These are phyloP conservation scores for Orius insidiosus DNA, from an alignment of 1,140 invertebrate species.

Conservation along the genomic window DNA sequence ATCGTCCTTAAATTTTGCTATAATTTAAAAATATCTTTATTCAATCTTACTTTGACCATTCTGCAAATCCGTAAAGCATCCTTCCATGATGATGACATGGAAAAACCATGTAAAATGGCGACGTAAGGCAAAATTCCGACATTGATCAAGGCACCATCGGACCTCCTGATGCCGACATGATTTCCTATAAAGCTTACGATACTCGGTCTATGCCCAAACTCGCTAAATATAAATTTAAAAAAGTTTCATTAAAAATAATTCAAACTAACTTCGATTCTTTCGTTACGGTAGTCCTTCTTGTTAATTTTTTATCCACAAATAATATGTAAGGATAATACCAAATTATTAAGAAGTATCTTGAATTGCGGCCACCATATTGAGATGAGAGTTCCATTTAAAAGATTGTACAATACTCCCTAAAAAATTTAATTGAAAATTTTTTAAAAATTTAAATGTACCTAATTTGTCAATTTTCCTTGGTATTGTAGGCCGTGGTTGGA, in stretches of 20 bases:
- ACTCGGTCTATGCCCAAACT: constrained; percentile 63
- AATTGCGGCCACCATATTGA: constrained; percentile 69
- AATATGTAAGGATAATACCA: constrained; percentile 69
- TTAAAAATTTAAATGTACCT: constrained; percentile 32
- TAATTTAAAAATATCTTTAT: constrained; percentile 5
- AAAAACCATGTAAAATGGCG: constrained; percentile 41
- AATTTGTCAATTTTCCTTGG: constrained; percentile 46
- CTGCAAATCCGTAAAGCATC: constrained; percentile 61
- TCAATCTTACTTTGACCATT: constrained; percentile 45
- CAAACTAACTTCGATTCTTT: constrained; percentile 38
- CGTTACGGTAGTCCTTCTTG: constrained; percentile 41
- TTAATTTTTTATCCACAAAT: constrained; percentile 54
- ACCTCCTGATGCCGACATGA: constrained; percentile 50
- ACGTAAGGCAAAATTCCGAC: constrained; percentile 47
- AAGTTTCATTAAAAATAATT: not conserved
- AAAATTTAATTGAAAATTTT: constrained; percentile 4
- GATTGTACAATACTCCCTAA: constrained; percentile 58
- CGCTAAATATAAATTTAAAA: constrained; percentile 29
- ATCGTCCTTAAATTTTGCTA: constrained; percentile 51
- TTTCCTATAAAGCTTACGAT: constrained; percentile 63
- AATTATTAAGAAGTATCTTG: constrained; percentile 65
- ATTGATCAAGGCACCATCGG: constrained; percentile 48
- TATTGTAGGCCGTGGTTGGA: constrained; percentile 39
- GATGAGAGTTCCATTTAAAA: constrained; percentile 63
- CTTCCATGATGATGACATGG: constrained; percentile 45